Percentiles rank a stretch among this genome's conserved stretches.
These are phyloP conservation scores for Adrianichthys oophorus DNA, from an alignment of 2,797 vertebrate genomes.

Conservation along the genomic window DNA sequence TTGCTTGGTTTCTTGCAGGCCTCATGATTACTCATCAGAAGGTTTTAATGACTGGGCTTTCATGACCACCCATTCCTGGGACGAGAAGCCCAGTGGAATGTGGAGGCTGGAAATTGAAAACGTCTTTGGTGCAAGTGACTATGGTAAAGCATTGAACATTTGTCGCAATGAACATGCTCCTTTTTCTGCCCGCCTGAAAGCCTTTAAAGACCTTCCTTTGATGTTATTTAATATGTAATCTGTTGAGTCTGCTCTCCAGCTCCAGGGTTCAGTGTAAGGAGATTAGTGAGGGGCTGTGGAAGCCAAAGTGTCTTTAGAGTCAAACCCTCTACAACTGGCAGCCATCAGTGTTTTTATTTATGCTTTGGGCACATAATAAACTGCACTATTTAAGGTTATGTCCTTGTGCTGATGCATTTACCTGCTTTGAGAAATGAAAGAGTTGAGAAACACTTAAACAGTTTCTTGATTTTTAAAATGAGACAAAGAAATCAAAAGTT, in stretches of 20 bases:
- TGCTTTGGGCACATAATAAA: constrained; percentile 1
- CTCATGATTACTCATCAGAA: constrained; percentile 93
- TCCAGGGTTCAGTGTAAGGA: constrained; percentile 19
- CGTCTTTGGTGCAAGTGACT: constrained; percentile 75
- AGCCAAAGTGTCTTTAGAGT: constrained; percentile 21
- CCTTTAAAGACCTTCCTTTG: constrained; percentile 1
- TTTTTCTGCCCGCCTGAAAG: background rate
- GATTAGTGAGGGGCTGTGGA: constrained; percentile 36
- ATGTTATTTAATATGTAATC: constrained; percentile 34
- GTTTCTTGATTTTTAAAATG: too few species aligned
- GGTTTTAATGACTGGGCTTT: constrained; percentile 99
- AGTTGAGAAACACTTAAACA: background rate
- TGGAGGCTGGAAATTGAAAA: constrained; percentile 97
- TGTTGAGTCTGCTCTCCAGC: constrained; percentile 23
- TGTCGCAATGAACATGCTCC: background rate
- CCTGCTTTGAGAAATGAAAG: background rate
- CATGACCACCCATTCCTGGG: constrained; percentile 98
- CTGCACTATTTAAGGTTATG: background rate
- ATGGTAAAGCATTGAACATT: constrained; percentile 64
- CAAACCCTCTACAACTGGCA: constrained; percentile 31
- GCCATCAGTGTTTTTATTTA: constrained; percentile 47
- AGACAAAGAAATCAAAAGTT: background rate
- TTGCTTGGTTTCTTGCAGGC: constrained; percentile 72
- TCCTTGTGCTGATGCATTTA: background rate
- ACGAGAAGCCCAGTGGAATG: constrained; percentile 87